Base-by-base conservation (phyloP, 2,888 invertebrate species). In the Ectobius pallidus region DNA sequence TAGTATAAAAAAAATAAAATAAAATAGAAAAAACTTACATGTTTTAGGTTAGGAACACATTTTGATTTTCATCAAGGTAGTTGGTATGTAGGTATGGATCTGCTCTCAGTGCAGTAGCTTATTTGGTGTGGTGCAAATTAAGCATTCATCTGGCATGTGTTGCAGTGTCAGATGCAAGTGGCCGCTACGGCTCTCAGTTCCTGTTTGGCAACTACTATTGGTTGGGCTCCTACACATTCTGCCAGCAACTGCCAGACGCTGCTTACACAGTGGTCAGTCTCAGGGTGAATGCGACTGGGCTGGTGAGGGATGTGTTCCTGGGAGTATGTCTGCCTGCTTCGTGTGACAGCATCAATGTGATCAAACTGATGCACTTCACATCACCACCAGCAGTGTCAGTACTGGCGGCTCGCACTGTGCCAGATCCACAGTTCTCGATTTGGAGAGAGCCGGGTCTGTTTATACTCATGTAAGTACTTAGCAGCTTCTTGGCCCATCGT, bases 161-260 rank as follows among this genome's bases (percentile, higher is more conserved):
- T 83, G 22, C 85, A 94, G 93, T 92, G 82, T 91, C 87, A 79
- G 93, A 94, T 81, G 90, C 93, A 1, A 92, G 93, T 6, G 93
- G 93, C 58, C 90, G 90, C 76, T 93, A 93, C 84, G 88, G 89
- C 18, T 88, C 91, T 11, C 91, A 91, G 80, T 87, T 92, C 78
- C 85, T 92, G 78, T 93, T 92, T 79, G 93, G 93, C n/a, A 93
- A 91, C 81, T 91, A 92, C 81, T 92, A 90, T 83, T 94, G 93
- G 93, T 82, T 93, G 78, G 93, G 93, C 4, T 92, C 93, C 63
- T 86, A 87, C 77, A 85, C 87, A 63, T 87, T 91, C 44, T 94
- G 93, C 80, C 80, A 83, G 27, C 93, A 93, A 79, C 84, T 91
- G 77, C 89, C 91, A 75, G 16, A 20, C 7, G 61, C 55, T 11